A percentile compares a stretch with the other conserved stretches of the same genome.
phyloP scores from a whole-genome alignment of 2,797 vertebrate genomes.

The Synaphobranchus kaupii region DNA sequence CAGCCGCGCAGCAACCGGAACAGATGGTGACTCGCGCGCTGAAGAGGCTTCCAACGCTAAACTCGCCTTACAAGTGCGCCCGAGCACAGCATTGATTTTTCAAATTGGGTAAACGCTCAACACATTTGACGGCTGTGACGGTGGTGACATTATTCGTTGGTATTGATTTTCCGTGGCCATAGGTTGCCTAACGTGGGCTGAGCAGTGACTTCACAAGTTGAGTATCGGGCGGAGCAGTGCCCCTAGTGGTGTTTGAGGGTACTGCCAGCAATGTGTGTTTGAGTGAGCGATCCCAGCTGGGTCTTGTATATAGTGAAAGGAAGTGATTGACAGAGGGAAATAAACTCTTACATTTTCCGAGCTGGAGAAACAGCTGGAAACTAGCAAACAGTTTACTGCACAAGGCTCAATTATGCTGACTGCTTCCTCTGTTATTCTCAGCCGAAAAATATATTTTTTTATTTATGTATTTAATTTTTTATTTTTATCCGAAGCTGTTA shows the following conservation, averaged over 20 bases:
- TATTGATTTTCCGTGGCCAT: neutral
- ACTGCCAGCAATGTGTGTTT: constrained; percentile 45
- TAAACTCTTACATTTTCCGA: constrained; percentile 9
- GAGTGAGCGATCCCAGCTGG: constrained; percentile 50
- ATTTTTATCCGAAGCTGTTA: neutral
- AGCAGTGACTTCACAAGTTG: neutral
- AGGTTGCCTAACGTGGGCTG: neutral
- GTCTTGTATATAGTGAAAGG: constrained; percentile 42
- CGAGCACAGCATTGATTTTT: constrained; percentile 7
- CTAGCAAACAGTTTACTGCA: neutral
- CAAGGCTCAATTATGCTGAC: neutral
- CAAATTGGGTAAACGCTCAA: constrained; percentile 29
- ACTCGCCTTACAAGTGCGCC: constrained; percentile 40
- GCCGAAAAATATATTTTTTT: neutral
- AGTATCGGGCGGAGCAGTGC: constrained; percentile 21
- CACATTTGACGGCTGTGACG: constrained; percentile 22
- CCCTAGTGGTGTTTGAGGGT: constrained; percentile 55
- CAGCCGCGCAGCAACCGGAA: constrained; percentile 65
- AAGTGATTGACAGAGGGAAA: constrained; percentile 43
- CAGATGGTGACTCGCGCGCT: constrained; percentile 25
- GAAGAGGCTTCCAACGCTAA: constrained; percentile 17
- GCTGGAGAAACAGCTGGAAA: neutral
- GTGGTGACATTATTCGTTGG: constrained; percentile 25
- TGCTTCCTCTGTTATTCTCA: neutral
- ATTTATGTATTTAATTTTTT: too few relatives aligned